Base-by-base conservation (phyloP, 2,888 invertebrate genomes). In the Erebia ligea region DNA sequence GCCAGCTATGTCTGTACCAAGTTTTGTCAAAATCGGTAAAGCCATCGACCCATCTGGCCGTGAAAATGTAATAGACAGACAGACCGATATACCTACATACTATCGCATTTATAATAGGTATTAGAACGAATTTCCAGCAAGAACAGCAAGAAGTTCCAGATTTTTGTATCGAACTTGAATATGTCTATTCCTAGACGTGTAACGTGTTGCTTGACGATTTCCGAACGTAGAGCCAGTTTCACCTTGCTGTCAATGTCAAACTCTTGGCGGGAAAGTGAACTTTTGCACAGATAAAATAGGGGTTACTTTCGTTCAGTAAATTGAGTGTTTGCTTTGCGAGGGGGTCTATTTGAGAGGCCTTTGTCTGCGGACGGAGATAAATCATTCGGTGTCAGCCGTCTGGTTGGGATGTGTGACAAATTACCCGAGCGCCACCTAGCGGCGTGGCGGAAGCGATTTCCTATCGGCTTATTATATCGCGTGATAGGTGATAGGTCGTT, bases 281-380 rank as follows among this genome's bases (percentile, higher is more conserved):
- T 86, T 86, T 87, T 86, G 78, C 78, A 75, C 73, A 73, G 72
- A 77, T 76, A 78, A 67, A 80, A 84, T 88, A 90, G 78, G 84
- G 89, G 83, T 84, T 83, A 85, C 82, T 82, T 87, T 89, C 83
- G 81, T 79, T 76, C 77, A 79, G 78, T 88, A 88, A 89, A 90
- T 89, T 84, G 87, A 87, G 85, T 91, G 90, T 90, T 91, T 87
- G 89, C 81, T 83, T 84, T 85, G 78, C 82, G 82, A 86, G 84
- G 87, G 88, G 88, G 86, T 84, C 84, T 90, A 90, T 91, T 91
- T 89, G 83, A 86, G 86, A 85, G 84, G 86, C 86, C 87, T 89
- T 89, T 89, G 88, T 88, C 84, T 86, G 86, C 81, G 81, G 81
- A 78, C 76, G 82, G 84, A 78, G 82, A 92, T 92, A 88, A 92